Evolutionary conservation across 2,113 vertebrate species (phyloP), one percentile per base, ranked within the genome.

Genomic region (Eupsittula cactorum): DNA sequence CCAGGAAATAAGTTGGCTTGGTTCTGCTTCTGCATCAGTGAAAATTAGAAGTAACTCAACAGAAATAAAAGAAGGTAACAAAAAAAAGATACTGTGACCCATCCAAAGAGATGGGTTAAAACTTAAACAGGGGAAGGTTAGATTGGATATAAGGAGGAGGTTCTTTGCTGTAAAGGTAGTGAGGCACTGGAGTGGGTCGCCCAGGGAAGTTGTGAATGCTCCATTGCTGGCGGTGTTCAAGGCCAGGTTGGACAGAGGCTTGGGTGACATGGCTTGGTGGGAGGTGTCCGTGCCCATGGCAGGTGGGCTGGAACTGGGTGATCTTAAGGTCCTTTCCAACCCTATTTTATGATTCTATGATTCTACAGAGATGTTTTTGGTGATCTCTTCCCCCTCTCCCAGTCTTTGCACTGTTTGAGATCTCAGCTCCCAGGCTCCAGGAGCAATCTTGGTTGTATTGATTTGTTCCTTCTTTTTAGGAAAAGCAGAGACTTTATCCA

Each of bases 391-490:
- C 31, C 24, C 39, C 46, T 53, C 37, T 87, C 21, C 31, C 52
- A 57, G 59, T 18, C 9, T 81, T 87, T 47, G 27, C 28, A 16
- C 11, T 24, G 28, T 5, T 31, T 71, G 70, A 91, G 71, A 52
- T 65, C 49, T 42, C n/a, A 37, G 35, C 27, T 79, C 33, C 37
- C 60, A 44, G 3, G 59, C 31, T 77, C 4, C 78, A 74, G 44
- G 12, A n/a, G 15, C 39, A n/a, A 8, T 82, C 39, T 49, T 5
- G 1, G 39, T 44, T 60, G 64, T 55, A 63, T 1, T 1, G 0
- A 55, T 84, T 92, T 59, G 6, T 42, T 52, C 67, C 42, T 87
- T 76, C n/a, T 39, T 39, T 50, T 85, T 31, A 83, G 75, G 76
- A 83, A 93, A 84, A 70, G 28, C 35, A 77, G 37, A 49, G 3